Evolutionary conservation across 2,113 vertebrate genomes (phyloP).

Genomic region (Leptosomus discolor): DNA sequence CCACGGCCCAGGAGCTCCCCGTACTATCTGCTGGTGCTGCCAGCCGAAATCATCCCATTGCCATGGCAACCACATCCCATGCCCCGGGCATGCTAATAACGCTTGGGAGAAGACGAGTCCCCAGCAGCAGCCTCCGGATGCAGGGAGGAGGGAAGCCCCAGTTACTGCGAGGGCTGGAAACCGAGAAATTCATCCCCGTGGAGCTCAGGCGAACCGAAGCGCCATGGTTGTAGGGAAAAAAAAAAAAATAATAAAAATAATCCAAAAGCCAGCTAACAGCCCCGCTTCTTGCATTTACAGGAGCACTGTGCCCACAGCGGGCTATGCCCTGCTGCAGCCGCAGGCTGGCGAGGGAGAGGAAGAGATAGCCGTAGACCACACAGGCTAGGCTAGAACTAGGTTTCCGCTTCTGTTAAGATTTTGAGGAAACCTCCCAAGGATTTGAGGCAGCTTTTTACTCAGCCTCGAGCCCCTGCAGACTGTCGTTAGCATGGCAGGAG

Average conservation of each 20-base stretch:
- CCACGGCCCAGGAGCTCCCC: neutral
- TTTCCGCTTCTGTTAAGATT: neutral
- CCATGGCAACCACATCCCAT: conserved; percentile 74
- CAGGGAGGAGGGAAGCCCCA: neutral
- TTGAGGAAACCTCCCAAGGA: neutral
- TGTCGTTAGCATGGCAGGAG: fast-evolving
- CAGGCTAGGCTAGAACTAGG: neutral
- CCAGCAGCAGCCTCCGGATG: neutral
- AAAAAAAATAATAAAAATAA: neutral
- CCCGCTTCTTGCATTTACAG: fast-evolving
- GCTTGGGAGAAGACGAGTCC: neutral
- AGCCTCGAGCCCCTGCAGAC: neutral
- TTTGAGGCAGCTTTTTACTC: neutral
- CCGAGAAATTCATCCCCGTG: fast-evolving
- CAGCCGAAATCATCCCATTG: conserved; percentile 39
- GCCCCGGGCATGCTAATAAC: conserved; percentile 47
- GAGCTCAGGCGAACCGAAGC: neutral
- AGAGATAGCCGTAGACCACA: neutral
- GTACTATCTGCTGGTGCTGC: neutral
- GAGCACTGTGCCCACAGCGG: fast-evolving
- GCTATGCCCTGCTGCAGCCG: neutral
- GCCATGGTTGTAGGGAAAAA: fast-evolving
- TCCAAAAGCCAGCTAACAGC: fast-evolving
- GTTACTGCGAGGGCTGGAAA: neutral
- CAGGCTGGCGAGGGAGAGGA: neutral